These are phyloP conservation scores for Phataginus tetradactyla DNA, from an alignment of 2,797 vertebrate genomes.

Conservation along the genomic window DNA sequence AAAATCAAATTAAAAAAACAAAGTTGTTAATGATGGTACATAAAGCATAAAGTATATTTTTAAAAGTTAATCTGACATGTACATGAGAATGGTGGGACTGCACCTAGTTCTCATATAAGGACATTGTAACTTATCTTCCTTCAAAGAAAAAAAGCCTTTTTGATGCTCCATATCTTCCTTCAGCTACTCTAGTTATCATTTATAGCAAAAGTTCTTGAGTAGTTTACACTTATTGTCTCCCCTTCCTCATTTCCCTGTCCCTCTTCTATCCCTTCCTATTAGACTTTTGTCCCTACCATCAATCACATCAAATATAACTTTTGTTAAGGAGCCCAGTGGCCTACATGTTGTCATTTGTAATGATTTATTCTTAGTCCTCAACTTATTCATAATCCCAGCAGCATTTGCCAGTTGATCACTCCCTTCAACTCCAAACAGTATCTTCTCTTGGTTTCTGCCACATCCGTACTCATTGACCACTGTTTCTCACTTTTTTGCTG, in stretches of 20 bases:
- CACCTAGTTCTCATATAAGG: not conserved
- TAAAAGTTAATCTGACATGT: not conserved
- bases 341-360: not conserved
- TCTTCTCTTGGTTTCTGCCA: not conserved
- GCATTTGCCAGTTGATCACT: not conserved
- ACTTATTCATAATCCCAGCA: not conserved
- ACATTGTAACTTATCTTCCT: not conserved
- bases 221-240: not conserved
- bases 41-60: not conserved
- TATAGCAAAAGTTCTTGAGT: not conserved
- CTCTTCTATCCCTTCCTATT: not conserved
- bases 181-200: not conserved
- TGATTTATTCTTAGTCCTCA: not conserved
- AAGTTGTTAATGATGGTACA: not conserved
- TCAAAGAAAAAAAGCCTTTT: not conserved
- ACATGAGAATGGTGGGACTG: not conserved
- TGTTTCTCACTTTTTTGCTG: not conserved
- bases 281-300: not conserved
- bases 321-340: not conserved
- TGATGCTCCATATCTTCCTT: not conserved
- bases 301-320: not conserved
- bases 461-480: not conserved
- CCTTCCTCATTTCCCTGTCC: not conserved
- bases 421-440: not conserved
- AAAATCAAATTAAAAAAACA: not conserved